Base-by-base conservation (phyloP, 2,113 vertebrate genomes). In the Corythoichthys haematopterus region DNA sequence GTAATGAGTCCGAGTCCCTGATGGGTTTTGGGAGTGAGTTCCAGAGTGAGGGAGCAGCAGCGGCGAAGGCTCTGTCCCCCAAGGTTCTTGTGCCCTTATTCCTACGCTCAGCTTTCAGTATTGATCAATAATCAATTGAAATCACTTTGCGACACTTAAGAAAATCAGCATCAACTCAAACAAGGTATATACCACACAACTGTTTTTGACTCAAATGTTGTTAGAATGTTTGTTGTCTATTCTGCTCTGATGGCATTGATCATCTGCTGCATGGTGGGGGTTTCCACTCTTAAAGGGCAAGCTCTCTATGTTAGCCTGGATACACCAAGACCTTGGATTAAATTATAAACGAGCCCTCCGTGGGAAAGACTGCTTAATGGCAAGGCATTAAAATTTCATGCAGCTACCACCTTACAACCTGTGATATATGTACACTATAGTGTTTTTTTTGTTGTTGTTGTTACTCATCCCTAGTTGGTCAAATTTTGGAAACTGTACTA, bases 281-380 rank as follows among this genome's bases (percentile, higher is more conserved):
- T 86, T 88, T 84, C 77, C 75, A 72, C 70, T 84, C 82, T 80
- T 85, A 91, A 90, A 90, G 85, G 85, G 88, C 85, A 88, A 77
- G 78, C 79, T 85, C 81, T 80, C 82, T 81, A 78, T 80, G 82
- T 82, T 79, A 87, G 82, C 84, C 81, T 84, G 81, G 83, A 87
- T 80, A 86, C 85, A 83, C 85, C 72, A 52, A 78, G 77, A 77
- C 84, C 77, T 70, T 68, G 71, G 76, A 77, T 86, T 90, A 86
- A 91, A 90, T 91, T 87, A 91, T 90, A 90, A 84, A 88, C 88
- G 85, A 91, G 81, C 72, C 80, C 84, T 84, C 81, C 68, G 79
- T 83, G 81, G 86, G 82, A 84, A 81, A 77, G 71, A 78, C 79
- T 75, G 70, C 72, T 51, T 69, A 13, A 45, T 62, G 40, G 11